Conservation (phyloP, 2,888 invertebrate genomes). For the Cantharis rustica region DNA sequence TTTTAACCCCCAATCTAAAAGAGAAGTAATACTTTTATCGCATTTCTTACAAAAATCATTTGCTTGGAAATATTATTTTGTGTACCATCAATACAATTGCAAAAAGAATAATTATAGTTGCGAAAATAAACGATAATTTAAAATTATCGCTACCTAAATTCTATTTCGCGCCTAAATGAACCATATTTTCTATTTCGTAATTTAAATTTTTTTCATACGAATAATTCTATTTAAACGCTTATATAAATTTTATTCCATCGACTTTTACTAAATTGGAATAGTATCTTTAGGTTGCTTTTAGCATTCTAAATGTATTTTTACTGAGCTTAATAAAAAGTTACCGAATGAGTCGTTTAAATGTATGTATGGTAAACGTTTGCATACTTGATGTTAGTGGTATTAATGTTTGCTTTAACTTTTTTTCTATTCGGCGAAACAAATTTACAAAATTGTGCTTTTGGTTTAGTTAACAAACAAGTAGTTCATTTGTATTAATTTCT, state of each 20-base stretch:
- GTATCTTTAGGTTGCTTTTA: constrained; percentile 12
- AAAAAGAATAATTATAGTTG: not conserved
- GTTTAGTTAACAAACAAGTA: not conserved
- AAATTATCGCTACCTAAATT: not conserved
- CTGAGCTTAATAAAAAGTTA: constrained; percentile 17
- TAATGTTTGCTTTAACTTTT: not conserved
- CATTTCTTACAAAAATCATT: too few species aligned
- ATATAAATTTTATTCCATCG: constrained; percentile 26
- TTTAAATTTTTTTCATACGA: constrained; percentile 14
- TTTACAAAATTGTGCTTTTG: not conserved
- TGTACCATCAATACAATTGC: too few species aligned
- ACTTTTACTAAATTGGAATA: constrained; percentile 25
- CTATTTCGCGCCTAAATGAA: not conserved
- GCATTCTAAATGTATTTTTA: constrained; percentile 19
- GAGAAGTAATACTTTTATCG: too few species aligned
- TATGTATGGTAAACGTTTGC: not conserved
- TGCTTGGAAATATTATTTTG: too few species aligned
- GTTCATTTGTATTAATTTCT: not conserved
- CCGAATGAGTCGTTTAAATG: constrained; percentile 6
- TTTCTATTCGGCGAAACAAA: not conserved
- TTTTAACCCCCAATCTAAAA: too few species aligned
- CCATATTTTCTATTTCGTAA: not conserved
- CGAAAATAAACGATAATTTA: not conserved
- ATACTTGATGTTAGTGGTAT: not conserved
- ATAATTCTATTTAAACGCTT: constrained; percentile 14